Conservation (phyloP, 2,113 vertebrate species). For the Tenrec ecaudatus region DNA sequence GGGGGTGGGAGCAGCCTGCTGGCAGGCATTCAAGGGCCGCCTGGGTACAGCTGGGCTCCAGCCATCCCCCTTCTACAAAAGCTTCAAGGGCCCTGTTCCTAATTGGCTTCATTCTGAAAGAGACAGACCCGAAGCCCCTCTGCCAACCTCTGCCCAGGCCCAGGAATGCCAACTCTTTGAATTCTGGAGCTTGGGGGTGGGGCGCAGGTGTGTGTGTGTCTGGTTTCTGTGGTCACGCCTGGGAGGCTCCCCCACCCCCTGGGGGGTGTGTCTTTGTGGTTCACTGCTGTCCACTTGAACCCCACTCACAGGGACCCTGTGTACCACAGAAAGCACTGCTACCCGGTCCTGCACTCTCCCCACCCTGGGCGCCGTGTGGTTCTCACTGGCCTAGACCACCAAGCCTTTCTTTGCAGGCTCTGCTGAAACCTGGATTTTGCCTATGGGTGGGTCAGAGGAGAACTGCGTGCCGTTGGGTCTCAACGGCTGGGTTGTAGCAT, state of each 20-base stretch:
- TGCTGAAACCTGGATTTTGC: not conserved
- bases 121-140: not conserved
- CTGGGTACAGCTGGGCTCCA: not conserved
- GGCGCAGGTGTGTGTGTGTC: too few species aligned
- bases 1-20: not conserved
- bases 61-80: not conserved
- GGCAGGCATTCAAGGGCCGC: slow-evolving; percentile 41
- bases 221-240: not conserved
- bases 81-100: not conserved
- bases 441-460: too few species aligned
- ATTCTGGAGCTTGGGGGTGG: not conserved
- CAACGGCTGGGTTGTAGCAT: not conserved
- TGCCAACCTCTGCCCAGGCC: rapidly evolving
- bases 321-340: not conserved
- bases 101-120: not conserved
- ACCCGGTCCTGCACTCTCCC: not conserved
- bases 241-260: not conserved
- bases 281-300: not conserved
- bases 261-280: not conserved
- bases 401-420: not conserved
- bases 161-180: not conserved
- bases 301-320: not conserved
- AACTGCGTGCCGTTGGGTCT: not conserved
- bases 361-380: not conserved
- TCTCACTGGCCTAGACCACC: not conserved